Percentiles rank a stretch among this genome's conserved stretches.
Conservation (phyloP, 2,797 vertebrate genomes). For the Sebastes flavidus region DNA sequence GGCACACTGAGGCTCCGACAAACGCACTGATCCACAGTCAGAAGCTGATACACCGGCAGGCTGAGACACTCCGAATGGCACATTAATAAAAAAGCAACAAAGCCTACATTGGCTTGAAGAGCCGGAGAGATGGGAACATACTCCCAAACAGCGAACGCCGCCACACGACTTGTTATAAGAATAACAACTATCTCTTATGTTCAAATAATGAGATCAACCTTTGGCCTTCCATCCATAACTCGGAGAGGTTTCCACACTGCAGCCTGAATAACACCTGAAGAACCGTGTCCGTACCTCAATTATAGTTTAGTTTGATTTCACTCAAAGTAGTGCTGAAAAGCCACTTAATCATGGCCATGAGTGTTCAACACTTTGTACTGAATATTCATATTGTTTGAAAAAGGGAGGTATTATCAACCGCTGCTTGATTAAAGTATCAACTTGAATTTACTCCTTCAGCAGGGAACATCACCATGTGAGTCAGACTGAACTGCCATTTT, state of each 20-base stretch:
- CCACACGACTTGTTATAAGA: background rate
- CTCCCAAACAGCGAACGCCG: background rate
- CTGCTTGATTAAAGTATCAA: conserved; percentile 25
- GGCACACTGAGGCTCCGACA: conserved; percentile 28
- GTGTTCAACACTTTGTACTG: conserved; percentile 4
- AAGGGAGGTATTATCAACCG: conserved; percentile 13
- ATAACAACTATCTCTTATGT: conserved; percentile 6
- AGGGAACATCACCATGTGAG: background rate
- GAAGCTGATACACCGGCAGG: conserved; percentile 23
- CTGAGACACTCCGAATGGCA: conserved; percentile 15
- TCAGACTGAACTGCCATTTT: background rate
- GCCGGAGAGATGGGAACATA: background rate
- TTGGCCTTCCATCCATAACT: conserved; percentile 14
- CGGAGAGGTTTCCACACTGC: background rate
- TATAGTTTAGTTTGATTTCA: conserved; percentile 16
- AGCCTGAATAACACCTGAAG: conserved; percentile 19
- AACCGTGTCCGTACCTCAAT: conserved; percentile 6
- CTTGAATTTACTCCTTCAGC: background rate
- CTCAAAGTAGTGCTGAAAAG: conserved; percentile 15
- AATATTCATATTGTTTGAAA: conserved; percentile 36
- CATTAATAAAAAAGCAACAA: conserved; percentile 21
- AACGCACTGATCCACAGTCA: conserved; percentile 28
- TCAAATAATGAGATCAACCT: conserved; percentile 15
- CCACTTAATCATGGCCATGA: conserved; percentile 24
- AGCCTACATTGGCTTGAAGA: conserved; percentile 1